Percentiles rank a stretch among this genome's conserved stretches.
Evolutionary conservation across 2,797 vertebrate species (phyloP).

Genomic region (Spinibarbus caldwelli): DNA sequence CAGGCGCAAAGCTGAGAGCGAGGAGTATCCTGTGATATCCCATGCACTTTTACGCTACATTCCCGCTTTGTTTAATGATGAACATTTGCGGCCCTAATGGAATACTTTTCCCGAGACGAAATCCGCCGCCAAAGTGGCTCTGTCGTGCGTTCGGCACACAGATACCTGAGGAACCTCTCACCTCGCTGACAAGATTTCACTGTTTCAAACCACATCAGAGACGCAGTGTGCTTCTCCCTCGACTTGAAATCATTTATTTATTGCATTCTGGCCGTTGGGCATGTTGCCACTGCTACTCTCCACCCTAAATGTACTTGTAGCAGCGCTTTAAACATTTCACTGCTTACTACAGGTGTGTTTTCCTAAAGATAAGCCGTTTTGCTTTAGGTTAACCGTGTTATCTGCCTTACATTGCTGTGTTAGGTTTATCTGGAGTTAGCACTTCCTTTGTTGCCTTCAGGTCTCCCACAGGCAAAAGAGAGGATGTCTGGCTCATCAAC

Average conservation of each 20-base stretch:
- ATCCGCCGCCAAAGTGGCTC: background rate
- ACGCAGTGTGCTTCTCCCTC: constrained; percentile 17
- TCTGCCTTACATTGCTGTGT: constrained; percentile 57
- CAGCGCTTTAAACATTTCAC: constrained; percentile 56
- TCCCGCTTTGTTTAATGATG: constrained; percentile 19
- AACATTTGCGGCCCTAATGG: constrained; percentile 39
- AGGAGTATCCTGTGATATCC: constrained; percentile 35
- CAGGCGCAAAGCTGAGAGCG: constrained; percentile 10
- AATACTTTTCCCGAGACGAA: constrained; percentile 30
- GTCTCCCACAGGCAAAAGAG: constrained; percentile 49
- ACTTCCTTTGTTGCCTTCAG: constrained; percentile 57
- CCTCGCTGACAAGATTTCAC: constrained; percentile 54
- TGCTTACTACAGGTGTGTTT: constrained; percentile 57
- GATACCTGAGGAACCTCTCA: constrained; percentile 41
- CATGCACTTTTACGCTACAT: constrained; percentile 5
- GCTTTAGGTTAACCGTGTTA: constrained; percentile 64
- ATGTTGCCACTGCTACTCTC: constrained; percentile 49
- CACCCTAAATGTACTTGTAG: constrained; percentile 54
- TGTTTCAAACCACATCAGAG: constrained; percentile 53
- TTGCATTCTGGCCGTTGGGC: constrained; percentile 51
- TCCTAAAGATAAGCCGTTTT: constrained; percentile 59
- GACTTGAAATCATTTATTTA: constrained; percentile 60
- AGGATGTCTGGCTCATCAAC: constrained; percentile 53
- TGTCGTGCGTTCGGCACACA: constrained; percentile 7
- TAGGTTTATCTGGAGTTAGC: constrained; percentile 63